Evolutionary conservation across 2,797 vertebrate species (phyloP).

Genomic region (Trematomus bernacchii): DNA sequence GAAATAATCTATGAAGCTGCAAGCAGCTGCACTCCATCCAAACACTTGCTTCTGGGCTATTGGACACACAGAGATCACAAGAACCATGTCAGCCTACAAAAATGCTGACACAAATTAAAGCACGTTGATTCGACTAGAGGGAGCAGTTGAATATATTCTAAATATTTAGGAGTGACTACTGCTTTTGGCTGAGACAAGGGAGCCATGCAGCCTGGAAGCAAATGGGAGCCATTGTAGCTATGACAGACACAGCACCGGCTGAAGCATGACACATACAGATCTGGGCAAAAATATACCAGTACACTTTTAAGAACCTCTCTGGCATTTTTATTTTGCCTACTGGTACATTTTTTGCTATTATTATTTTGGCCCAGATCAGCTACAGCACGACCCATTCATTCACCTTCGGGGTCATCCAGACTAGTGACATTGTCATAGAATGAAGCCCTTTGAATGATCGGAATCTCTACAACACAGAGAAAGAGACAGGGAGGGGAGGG

Average conservation of each 20-base stretch:
- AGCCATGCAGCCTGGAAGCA: constrained; percentile 92
- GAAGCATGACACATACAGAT: constrained; percentile 75
- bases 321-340: constrained; percentile 1
- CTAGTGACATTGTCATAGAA: constrained; percentile 99
- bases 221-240: constrained; percentile 81
- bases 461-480: constrained; percentile 92
- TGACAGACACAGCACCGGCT: constrained; percentile 64
- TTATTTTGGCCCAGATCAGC: constrained; percentile 81
- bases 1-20: constrained; percentile 19
- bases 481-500: constrained; percentile 57
- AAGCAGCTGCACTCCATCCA: constrained; percentile 35
- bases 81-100: constrained; percentile 22
- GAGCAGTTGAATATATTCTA: constrained; percentile 48
- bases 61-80: constrained; percentile 39
- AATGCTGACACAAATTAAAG: constrained; percentile 37
- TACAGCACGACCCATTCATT: constrained; percentile 86
- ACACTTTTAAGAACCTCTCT: constrained; percentile 26
- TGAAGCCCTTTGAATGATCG: constrained; percentile 98
- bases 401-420: constrained; percentile 96
- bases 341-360: constrained; percentile 27
- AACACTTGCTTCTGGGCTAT: constrained; percentile 27
- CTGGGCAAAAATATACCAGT: constrained; percentile 77
- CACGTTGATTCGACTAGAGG: constrained; percentile 25
- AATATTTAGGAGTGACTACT: constrained; percentile 45
- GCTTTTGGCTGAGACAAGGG: constrained; percentile 67